Base-by-base conservation (phyloP, 2,113 vertebrate genomes). In the Eidolon helvum region DNA sequence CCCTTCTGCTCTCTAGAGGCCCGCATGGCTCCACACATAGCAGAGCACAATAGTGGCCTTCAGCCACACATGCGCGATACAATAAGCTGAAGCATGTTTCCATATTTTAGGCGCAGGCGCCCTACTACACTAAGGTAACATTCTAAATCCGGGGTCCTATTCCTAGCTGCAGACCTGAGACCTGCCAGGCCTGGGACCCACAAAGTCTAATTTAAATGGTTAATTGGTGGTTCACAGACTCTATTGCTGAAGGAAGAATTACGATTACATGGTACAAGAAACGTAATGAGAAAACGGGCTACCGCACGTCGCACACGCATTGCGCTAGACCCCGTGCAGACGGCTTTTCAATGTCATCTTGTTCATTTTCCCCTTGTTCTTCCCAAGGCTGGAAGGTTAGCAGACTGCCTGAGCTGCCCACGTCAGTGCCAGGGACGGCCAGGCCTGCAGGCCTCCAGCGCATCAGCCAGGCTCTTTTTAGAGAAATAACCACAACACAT, bases 201-300 rank as follows among this genome's bases (percentile, higher is more conserved):
- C 15, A 5, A 12, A 53, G 16, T 55, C 84, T 40, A 55, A 55
- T 15, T 69, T 33, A 40, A 40, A 38, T 55, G 48, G 6, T 38
- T 38, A 38, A 65, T 38, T 21, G 15, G 48, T 14, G n/a, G 24
- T 38, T 69, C 48, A 5, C 4, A 38, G 5, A 69, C 30, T 18
- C 83, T 35, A 55, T 19, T 18, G 19, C n/a, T 53, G 16, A 28
- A 69, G 83, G 63, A 18, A 86, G 53, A 69, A 8, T 53, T 45
- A 53, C 48, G 21, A 30, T 63, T 63, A 22, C 35, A 6, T 33
- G 57, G 63, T 19, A 24, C n/a, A 68, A 24, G 0, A 38, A 16
- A 28, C 21, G 3, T 18, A 19, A 38, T 0, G 1, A 10, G 33
- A 38, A 68, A 40, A 53, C 1, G 5, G 9, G n/a, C 45, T 10